These are phyloP conservation scores for Zygogramma bicolorata DNA, from an alignment of 2,888 invertebrate genomes.

Conservation along the genomic window DNA sequence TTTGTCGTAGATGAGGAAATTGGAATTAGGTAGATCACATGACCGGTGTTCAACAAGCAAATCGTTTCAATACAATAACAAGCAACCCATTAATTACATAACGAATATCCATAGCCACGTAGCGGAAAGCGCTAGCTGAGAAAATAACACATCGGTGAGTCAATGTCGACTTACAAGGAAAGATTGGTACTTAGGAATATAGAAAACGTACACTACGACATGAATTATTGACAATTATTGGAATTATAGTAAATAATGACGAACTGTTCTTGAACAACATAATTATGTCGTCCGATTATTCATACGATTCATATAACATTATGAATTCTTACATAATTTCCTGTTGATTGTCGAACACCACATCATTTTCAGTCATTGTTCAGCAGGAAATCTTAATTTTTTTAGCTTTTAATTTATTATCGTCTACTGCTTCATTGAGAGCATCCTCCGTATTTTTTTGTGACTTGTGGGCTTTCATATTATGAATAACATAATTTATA, in stretches of 20 bases:
- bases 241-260: neutral
- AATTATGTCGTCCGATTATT: neutral
- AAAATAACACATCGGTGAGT: conserved; percentile 22
- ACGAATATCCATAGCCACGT: conserved; percentile 13
- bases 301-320: neutral
- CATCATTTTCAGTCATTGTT: no score
- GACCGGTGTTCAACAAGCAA: conserved; percentile 19
- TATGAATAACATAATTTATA: no score
- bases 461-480: no score
- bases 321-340: no score
- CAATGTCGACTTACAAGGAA: conserved; percentile 17
- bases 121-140: conserved; percentile 8
- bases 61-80: conserved; percentile 21
- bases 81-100: conserved; percentile 26
- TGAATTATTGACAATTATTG: neutral
- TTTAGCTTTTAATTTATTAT: no score
- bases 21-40: conserved; percentile 18
- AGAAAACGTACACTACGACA: neutral
- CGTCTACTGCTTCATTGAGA: no score
- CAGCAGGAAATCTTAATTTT: no score
- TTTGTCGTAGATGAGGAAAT: neutral
- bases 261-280: neutral
- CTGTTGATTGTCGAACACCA: no score
- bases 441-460: no score
- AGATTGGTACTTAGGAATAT: neutral